phyloP scores from a whole-genome alignment of 2,888 invertebrate genomes.

The Oscheius myriophilus region DNA sequence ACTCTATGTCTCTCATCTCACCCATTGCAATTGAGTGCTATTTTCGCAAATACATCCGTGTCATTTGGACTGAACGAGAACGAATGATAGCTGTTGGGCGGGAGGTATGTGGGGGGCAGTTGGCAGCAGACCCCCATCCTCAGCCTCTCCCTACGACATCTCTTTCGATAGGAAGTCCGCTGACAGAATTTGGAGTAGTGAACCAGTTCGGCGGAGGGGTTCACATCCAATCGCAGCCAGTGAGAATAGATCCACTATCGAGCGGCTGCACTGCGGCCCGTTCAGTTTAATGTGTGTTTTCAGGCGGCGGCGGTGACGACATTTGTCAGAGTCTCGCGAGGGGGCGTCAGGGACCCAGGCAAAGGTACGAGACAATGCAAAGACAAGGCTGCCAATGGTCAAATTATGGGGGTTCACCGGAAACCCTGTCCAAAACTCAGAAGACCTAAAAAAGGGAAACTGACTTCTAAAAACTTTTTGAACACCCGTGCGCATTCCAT shows the following conservation, averaged over 20 bases:
- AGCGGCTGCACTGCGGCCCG: constrained; percentile 19
- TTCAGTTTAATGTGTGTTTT: constrained; percentile 34
- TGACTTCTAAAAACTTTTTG: too few species aligned
- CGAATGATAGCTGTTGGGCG: constrained; percentile 24
- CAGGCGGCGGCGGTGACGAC: constrained; percentile 30
- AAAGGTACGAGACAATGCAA: too few species aligned
- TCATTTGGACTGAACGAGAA: constrained; percentile 20
- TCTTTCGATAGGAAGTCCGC: constrained; percentile 24
- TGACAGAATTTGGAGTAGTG: constrained; percentile 17
- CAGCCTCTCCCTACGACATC: constrained; percentile 1
- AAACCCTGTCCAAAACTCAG: too few species aligned
- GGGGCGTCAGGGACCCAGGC: constrained; percentile 17
- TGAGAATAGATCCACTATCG: too few species aligned
- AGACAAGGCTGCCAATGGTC: too few species aligned
- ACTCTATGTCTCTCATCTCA: background rate
- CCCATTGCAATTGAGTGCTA: constrained; percentile 3
- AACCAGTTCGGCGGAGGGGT: constrained; percentile 23
- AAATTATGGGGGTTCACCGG: too few species aligned
- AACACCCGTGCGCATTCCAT: too few species aligned
- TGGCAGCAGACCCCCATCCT: background rate
- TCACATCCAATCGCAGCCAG: too few species aligned
- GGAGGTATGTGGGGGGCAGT: background rate
- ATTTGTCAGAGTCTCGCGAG: constrained; percentile 30
- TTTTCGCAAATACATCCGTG: constrained; percentile 13
- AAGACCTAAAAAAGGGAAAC: too few species aligned